A percentile compares a stretch with the other conserved stretches of the same genome.
Conservation (phyloP, 2,797 vertebrate genomes). For the Hafferia zeledoni region DNA sequence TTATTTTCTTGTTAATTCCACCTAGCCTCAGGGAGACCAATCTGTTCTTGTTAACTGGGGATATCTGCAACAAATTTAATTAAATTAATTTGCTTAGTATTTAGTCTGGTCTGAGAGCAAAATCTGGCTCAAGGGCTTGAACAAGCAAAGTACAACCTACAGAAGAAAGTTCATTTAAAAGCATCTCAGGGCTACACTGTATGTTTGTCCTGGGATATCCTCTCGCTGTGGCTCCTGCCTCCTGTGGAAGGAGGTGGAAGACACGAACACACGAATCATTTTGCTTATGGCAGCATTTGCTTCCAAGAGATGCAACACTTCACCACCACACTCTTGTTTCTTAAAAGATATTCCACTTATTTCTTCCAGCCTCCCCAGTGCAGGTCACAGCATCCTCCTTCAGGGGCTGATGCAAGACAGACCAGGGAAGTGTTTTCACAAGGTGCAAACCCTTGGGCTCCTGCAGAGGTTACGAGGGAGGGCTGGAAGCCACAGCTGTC, state of each 20-base stretch:
- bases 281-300: not conserved
- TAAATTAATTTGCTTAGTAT: conserved; percentile 44
- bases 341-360: not conserved
- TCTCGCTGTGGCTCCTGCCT: not conserved
- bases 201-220: not conserved
- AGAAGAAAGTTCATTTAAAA: not conserved
- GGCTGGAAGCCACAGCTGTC: not conserved
- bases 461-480: rapidly evolving
- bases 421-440: not conserved
- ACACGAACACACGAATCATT: not conserved
- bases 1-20: conserved; percentile 56
- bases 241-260: not conserved
- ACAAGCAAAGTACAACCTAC: not conserved
- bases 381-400: not conserved
- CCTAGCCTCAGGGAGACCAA: conserved; percentile 52
- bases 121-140: conserved; percentile 35
- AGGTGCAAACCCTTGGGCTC: not conserved
- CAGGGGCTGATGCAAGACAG: not conserved
- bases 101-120: conserved; percentile 31
- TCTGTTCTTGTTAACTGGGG: conserved; percentile 49
- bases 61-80: conserved; percentile 59
- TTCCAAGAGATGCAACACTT: not conserved
- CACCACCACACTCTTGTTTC: not conserved
- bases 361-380: not conserved
- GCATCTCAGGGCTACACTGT: not conserved